These are phyloP conservation scores for Drosophila kanapiae DNA, from an alignment of 1,140 invertebrate genomes.

Conservation along the genomic window DNA sequence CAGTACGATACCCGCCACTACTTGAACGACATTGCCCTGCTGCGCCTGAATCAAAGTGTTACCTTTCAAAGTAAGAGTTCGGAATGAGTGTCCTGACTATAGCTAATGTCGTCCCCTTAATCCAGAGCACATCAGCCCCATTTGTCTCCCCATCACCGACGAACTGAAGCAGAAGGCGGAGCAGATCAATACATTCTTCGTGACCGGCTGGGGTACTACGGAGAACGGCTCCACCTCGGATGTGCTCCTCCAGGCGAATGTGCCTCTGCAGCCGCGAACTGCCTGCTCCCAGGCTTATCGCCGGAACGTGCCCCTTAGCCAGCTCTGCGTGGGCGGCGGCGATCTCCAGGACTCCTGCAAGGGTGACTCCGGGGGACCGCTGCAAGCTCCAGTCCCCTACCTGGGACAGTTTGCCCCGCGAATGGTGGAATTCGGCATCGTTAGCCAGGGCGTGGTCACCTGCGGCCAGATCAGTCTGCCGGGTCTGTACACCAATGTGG, in stretches of 20 bases:
- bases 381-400: conserved; percentile 61
- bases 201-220: conserved; percentile 86
- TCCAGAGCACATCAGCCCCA: conserved; percentile 88
- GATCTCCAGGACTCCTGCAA: conserved; percentile 87
- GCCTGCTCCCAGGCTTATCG: conserved; percentile 50
- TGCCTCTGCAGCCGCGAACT: conserved; percentile 48
- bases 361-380: conserved; percentile 86
- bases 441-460: conserved; percentile 86
- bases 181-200: conserved; percentile 82
- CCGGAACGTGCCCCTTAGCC: conserved; percentile 42
- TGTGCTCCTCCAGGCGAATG: conserved; percentile 66
- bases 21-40: conserved; percentile 89
- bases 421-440: conserved; percentile 85
- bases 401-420: conserved; percentile 50
- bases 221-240: conserved; percentile 71
- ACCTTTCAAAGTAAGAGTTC: conserved; percentile 54
- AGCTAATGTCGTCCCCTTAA: neutral
- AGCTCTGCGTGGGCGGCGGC: conserved; percentile 72
- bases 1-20: conserved; percentile 87
- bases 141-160: conserved; percentile 88
- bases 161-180: conserved; percentile 83
- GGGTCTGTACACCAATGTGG: conserved; percentile 85
- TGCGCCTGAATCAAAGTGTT: conserved; percentile 80
- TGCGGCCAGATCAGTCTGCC: conserved; percentile 85
- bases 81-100: too few relatives aligned